Base-by-base conservation (phyloP, 2,113 vertebrate genomes). In the Malaclemys terrapin region DNA sequence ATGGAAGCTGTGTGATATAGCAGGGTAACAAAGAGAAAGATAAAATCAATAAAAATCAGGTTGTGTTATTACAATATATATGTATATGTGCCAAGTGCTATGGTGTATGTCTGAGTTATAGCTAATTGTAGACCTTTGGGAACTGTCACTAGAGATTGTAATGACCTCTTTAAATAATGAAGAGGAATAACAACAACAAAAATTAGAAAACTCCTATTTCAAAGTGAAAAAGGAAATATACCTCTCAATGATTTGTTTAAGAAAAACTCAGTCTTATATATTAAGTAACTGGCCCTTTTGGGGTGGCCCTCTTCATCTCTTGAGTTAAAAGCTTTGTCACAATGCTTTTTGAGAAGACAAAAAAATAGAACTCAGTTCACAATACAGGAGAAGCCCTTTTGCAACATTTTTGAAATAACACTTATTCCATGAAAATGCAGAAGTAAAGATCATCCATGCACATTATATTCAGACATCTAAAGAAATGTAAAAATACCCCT, bases 371-470 rank as follows among this genome's bases (percentile, higher is more conserved):
- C 14, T 81, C 42, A 54, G 54, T 82, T 83, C 72, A 3, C 3
- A 57, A 65, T 56, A 85, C 10, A 89, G 2, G 72, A 72, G 49
- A 92, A 84, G 89, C 80, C 52, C 0, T 1, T 89, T 89, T 91
- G 92, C n/a, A 89, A 38, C 59, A 4, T 92, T 95, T 78, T 78
- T 93, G 84, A 54, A 76, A 79, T 91, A 29, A 50, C 91, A 16
- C 29, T 95, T 95, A 78, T 29, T 52, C 82, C 52, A 17, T 91
- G 91, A 42, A 25, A 92, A 85, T 85, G 27, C 80, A 88, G 82
- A 31, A 87, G 69, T 90, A n/a, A 65, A 75, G 87, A 91, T 69
- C 11, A 84, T 50, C 76, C 59, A 29, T 87, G 54, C 10, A 91
- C 91, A 96, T 93, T 59, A 83, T 38, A 84, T 82, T 72, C 17